These are phyloP conservation scores for Pyrrhia umbra DNA, from an alignment of 2,888 invertebrate genomes.

Conservation along the genomic window DNA sequence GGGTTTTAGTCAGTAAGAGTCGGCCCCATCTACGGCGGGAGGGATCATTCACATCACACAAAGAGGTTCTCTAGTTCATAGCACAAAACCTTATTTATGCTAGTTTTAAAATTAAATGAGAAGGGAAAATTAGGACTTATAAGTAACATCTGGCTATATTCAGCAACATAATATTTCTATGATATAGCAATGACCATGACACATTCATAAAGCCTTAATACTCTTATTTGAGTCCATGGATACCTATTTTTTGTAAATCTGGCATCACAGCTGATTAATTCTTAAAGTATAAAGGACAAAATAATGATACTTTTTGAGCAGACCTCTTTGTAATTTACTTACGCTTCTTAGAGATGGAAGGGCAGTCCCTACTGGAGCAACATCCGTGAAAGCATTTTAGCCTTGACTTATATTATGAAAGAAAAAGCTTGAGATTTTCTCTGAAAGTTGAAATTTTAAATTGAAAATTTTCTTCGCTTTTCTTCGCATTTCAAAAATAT, in stretches of 20 bases:
- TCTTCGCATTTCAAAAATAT: not conserved
- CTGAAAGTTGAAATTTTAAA: not conserved
- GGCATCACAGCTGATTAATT: slow-evolving; percentile 3
- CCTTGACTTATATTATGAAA: slow-evolving; percentile 2
- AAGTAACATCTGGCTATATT: no score
- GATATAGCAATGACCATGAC: no score
- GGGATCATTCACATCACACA: no score
- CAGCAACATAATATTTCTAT: no score
- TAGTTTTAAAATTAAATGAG: no score
- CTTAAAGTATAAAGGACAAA: slow-evolving; percentile 2
- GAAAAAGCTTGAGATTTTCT: slow-evolving; percentile 9
- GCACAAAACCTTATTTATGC: no score
- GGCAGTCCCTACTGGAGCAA: not conserved
- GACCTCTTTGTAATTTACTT: slow-evolving; percentile 33
- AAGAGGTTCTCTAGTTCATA: no score
- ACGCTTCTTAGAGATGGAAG: slow-evolving; percentile 19
- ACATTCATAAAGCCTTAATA: no score
- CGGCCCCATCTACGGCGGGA: no score
- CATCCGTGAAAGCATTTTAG: slow-evolving; percentile 13
- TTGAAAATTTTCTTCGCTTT: not conserved
- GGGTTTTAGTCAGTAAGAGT: no score
- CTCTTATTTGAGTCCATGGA: no score
- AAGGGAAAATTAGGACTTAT: no score
- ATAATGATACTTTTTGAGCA: slow-evolving; percentile 6
- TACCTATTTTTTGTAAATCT: not conserved